Evolutionary conservation across 2,797 vertebrate species (phyloP), one percentile per base, ranked within the genome.

Genomic region (Cossypha caffra): DNA sequence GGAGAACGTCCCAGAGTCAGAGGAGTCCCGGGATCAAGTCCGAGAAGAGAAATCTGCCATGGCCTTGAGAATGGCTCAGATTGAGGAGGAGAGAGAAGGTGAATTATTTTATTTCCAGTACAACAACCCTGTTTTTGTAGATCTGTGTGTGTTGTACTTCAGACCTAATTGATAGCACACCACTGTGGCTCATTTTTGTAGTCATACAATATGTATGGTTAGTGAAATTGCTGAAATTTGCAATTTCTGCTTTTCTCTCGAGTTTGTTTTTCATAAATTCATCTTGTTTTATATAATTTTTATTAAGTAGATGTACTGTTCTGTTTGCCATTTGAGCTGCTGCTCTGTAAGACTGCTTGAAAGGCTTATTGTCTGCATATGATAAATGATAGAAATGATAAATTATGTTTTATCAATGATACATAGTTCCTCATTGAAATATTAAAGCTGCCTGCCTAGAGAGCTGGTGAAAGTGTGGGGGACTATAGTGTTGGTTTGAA

Each of bases 11-110:
- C 83, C 95, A 2, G 99, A 99, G 92, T 98, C 98, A 1, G 98
- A 98, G 90, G 98, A 97, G 4, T 95, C 97, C 38, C 98, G 93
- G 5, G 98, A 98, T 95, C 98, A 98, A 59, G 98, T 97, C 93
- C 96, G 96, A 67, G 98, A 98, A 90, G 99, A 99, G 95, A 99
- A 99, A 93, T 97, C 97, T 26, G 96, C 96, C 62, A 97, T 99
- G 97, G 98, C 78, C 18, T 97, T 99, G 68, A 98, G 98, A 63
- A 98, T 99, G 93, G 98, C 97, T 95, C 98, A 99, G 97, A 98
- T 99, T 93, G 99, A 99, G 97, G 99, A 99, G 96, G 99, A 99
- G 76, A 96, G 99, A 98, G 99, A 99, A 99, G 99, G 99, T 99
- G 96, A 98, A 69, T 92, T 85, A 29, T 35, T 93, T 71, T 42